phyloP scores from a whole-genome alignment of 2,888 invertebrate genomes.

The Apotomis capreana region DNA sequence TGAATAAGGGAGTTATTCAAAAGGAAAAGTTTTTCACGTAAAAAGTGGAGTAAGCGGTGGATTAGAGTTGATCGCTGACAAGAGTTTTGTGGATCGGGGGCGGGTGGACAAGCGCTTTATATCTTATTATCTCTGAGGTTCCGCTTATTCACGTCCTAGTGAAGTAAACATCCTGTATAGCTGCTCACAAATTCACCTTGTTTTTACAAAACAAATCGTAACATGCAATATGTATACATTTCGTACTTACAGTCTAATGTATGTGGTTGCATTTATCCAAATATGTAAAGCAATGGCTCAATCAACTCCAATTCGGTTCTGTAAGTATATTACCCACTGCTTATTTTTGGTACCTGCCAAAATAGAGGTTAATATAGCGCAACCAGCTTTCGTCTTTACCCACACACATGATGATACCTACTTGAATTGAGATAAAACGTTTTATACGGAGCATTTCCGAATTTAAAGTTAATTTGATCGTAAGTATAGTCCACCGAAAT shows the following conservation, averaged over 20 bases:
- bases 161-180: conserved; percentile 7
- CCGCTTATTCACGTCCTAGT: neutral
- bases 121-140: conserved; percentile 26
- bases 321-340: neutral
- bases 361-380: conserved; percentile 1
- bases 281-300: conserved; percentile 23
- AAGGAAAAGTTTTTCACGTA: conserved; percentile 75
- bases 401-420: conserved; percentile 21
- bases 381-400: conserved; percentile 28
- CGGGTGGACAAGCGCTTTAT: conserved; percentile 38
- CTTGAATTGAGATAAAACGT: neutral
- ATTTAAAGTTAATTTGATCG: too few species aligned
- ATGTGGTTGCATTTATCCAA: neutral
- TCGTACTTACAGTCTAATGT: too few species aligned
- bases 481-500: too few species aligned
- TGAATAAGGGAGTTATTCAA: conserved; percentile 74
- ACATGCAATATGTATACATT: too few species aligned
- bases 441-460: neutral
- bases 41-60: conserved; percentile 74
- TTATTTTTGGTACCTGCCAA: conserved; percentile 23
- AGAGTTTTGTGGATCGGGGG: conserved; percentile 70
- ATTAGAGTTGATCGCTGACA: conserved; percentile 76
- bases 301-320: conserved; percentile 33
- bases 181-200: neutral
- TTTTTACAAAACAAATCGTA: neutral